A percentile compares a stretch with the other conserved stretches of the same genome.
phyloP scores from a whole-genome alignment of 1,140 invertebrate species.

The Drosophila cardini region DNA sequence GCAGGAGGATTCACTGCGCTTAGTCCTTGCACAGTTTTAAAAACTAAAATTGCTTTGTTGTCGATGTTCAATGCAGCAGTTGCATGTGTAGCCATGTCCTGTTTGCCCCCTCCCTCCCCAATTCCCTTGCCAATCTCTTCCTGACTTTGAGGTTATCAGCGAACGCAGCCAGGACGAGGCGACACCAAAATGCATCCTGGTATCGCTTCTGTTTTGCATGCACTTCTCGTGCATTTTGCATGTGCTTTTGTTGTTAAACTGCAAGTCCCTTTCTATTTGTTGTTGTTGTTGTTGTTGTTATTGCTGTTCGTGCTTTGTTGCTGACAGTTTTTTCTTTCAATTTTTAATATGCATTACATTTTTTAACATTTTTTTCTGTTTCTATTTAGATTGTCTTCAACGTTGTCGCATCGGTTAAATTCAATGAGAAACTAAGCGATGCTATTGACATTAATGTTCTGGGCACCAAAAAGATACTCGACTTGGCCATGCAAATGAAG shows the following conservation, averaged over 20 bases:
- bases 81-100: slow-evolving; percentile 56
- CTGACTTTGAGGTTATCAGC: slow-evolving; percentile 68
- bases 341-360: slow-evolving; percentile 75
- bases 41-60: slow-evolving; percentile 80
- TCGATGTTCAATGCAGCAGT: slow-evolving; percentile 79
- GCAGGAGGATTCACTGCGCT: slow-evolving; percentile 53
- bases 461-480: slow-evolving; percentile 87
- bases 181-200: slow-evolving; percentile 50
- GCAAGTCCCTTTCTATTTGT: slow-evolving; percentile 18
- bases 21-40: slow-evolving; percentile 71
- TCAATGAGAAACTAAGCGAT: slow-evolving; percentile 91
- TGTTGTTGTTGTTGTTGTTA: slow-evolving; percentile 24
- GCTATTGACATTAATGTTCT: slow-evolving; percentile 87
- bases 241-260: slow-evolving; percentile 40
- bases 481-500: slow-evolving; percentile 88
- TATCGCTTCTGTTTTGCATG: slow-evolving; percentile 70
- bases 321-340: slow-evolving; percentile 28
- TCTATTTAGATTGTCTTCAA: slow-evolving; percentile 91
- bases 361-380: slow-evolving; percentile 25
- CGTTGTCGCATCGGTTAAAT: slow-evolving; percentile 94
- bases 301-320: slow-evolving; percentile 13
- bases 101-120: not conserved
- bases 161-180: slow-evolving; percentile 41
- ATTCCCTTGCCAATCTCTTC: slow-evolving; percentile 6
- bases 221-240: slow-evolving; percentile 74